These are phyloP conservation scores for Psococerastis gibbosa DNA, from an alignment of 2,888 invertebrate species.

Conservation along the genomic window DNA sequence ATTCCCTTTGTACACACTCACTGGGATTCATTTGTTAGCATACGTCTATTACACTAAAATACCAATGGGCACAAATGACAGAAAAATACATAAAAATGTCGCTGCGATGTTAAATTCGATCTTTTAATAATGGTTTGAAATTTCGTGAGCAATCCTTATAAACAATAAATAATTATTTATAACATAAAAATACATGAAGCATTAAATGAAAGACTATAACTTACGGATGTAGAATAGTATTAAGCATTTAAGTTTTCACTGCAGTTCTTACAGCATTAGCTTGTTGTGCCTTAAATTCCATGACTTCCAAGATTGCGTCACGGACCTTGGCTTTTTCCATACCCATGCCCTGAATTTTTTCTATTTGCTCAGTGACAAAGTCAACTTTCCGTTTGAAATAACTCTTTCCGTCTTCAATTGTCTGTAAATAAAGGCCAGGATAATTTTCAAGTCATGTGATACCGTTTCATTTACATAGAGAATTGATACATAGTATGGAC, in stretches of 20 bases:
- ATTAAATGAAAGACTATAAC: neutral
- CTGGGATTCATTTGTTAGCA: no score
- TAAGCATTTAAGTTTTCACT: constrained; percentile 8
- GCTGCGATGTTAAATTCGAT: neutral
- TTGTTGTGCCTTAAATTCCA: constrained; percentile 51
- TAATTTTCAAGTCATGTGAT: no score
- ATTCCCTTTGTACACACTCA: no score
- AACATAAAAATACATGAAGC: neutral
- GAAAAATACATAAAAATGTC: no score
- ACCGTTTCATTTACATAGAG: no score
- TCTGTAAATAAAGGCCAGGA: constrained; percentile 34
- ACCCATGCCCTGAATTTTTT: constrained; percentile 69
- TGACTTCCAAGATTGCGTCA: constrained; percentile 55
- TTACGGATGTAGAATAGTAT: no score
- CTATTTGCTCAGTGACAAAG: constrained; percentile 86
- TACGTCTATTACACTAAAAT: no score
- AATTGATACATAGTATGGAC: no score
- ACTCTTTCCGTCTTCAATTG: constrained; percentile 63
- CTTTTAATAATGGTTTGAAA: neutral
- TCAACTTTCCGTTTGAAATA: constrained; percentile 83
- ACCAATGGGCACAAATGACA: no score
- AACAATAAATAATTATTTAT: neutral
- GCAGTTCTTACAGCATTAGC: constrained; percentile 11
- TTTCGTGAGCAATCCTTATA: neutral
- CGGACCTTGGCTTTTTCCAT: constrained; percentile 67